Percentiles rank a stretch among this genome's conserved stretches.
These are phyloP conservation scores for Amphimallon solstitiale DNA, from an alignment of 2,888 invertebrate genomes.

Conservation along the genomic window DNA sequence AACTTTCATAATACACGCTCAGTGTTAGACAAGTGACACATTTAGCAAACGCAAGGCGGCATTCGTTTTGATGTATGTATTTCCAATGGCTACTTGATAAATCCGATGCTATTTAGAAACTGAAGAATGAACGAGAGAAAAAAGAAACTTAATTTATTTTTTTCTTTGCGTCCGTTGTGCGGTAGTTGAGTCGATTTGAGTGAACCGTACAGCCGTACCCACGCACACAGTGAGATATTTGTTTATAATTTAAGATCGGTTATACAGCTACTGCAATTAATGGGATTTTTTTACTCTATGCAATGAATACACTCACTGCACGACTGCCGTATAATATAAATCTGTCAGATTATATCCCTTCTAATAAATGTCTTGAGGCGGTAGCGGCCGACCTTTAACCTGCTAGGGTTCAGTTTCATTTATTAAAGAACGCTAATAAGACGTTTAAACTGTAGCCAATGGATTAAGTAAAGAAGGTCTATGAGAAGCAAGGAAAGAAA, in stretches of 20 bases:
- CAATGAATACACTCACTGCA: conserved; percentile 1
- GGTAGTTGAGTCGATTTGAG: not conserved
- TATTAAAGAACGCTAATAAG: conserved; percentile 29
- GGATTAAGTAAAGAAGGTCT: not conserved
- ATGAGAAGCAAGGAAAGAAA: too few relatives aligned
- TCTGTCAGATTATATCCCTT: conserved; percentile 32
- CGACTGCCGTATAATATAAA: conserved; percentile 34
- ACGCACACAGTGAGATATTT: conserved; percentile 26
- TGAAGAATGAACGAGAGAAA: too few relatives aligned
- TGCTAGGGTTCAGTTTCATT: conserved; percentile 23
- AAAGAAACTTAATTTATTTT: too few relatives aligned
- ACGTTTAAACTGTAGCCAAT: conserved; percentile 24
- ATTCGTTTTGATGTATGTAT: too few relatives aligned
- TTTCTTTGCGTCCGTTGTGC: too few relatives aligned
- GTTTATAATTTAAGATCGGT: conserved; percentile 24
- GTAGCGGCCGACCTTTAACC: conserved; percentile 31
- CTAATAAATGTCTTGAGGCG: conserved; percentile 30
- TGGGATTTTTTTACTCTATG: conserved; percentile 11
- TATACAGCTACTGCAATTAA: conserved; percentile 26
- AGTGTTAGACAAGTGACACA: too few relatives aligned
- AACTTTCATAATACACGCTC: too few relatives aligned
- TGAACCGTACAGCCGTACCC: too few relatives aligned
- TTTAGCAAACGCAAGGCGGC: too few relatives aligned
- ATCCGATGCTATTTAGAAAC: too few relatives aligned
- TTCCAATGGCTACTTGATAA: too few relatives aligned